Evolutionary conservation across 2,888 invertebrate genomes (phyloP), one percentile per base, ranked within the genome.

Genomic region (Ypsolopha scabrella): DNA sequence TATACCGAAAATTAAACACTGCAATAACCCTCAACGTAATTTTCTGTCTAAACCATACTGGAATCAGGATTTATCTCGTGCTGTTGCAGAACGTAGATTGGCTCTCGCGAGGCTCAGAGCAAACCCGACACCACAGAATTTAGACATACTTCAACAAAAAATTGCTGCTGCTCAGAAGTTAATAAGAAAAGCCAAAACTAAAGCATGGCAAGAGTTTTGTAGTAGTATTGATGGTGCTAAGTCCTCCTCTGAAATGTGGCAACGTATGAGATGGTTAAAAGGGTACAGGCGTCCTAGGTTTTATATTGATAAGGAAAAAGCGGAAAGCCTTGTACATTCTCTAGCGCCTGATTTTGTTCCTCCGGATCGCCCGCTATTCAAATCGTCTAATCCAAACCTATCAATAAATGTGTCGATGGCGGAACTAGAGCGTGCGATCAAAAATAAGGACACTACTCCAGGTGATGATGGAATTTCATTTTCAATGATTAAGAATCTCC

Each of bases 41-140:
- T 62, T 63, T 53, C 46, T 6, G 1, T 58, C 59, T 0, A 63
- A 61, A 53, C 49, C 54, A 2, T 66, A 61, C 49, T 66, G 63
- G 62, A 56, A 51, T 35, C 3, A 52, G 34, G 37, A 44, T 6
- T 33, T 64, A 8, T 63, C 63, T 4, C 58, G 55, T 52, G 38
- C 48, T 8, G 56, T 63, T 4, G 61, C 60, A 2, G 50, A 57
- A 49, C 57, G 61, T 6, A 45, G 60, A 6, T 41, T 56, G 13
- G 58, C 60, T 0, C 41, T 63, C 6, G 13, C 57, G 0, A 38
- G 39, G 9, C 61, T 65, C 44, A 53, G 63, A 50, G 41, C 53
- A 6, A 60, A 59, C 43, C 60, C 63, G 0, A 55, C 55, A 6
- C 61, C 61, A 0, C 6, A 37, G 2, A 62, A 62, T 52, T 34